Percentiles rank a stretch among this genome's conserved stretches.
phyloP scores from a whole-genome alignment of 2,797 vertebrate genomes.

The Chrysocyon brachyurus region DNA sequence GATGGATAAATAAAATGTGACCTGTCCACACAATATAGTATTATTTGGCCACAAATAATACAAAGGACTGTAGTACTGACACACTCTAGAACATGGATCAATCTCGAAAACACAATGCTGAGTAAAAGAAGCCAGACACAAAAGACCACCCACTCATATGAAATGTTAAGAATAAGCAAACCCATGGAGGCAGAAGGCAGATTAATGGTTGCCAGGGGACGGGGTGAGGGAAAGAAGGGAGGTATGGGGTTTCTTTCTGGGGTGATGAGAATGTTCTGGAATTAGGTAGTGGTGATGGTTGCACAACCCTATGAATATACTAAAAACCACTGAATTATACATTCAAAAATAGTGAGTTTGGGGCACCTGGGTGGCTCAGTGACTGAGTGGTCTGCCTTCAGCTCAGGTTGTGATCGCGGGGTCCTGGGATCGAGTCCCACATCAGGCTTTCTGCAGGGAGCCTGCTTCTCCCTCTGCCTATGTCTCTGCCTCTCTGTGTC shows the following conservation, averaged over 20 bases:
- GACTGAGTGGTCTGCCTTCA: too few relatives aligned
- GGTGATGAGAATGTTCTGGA: neutral
- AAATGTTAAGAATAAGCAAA: neutral
- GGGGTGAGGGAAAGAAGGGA: accelerated
- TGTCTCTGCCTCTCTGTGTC: too few relatives aligned
- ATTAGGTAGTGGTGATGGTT: neutral
- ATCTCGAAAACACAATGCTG: neutral
- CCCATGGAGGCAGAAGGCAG: neutral
- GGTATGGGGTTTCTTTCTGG: neutral
- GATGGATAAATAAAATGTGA: neutral
- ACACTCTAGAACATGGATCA: neutral
- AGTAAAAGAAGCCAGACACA: neutral
- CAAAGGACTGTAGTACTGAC: neutral
- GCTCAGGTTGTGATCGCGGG: too few relatives aligned
- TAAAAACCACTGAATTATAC: neutral
- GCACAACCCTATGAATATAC: neutral
- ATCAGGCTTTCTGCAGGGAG: too few relatives aligned
- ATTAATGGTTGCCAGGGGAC: neutral
- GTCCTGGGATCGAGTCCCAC: too few relatives aligned
- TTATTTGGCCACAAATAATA: neutral
- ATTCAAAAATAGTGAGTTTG: neutral
- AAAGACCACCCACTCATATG: neutral
- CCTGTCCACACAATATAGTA: accelerated
- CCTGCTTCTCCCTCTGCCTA: too few relatives aligned
- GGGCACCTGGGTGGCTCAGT: too few relatives aligned